Conservation (phyloP, 2,113 vertebrate genomes). For the Ahaetulla prasina region DNA sequence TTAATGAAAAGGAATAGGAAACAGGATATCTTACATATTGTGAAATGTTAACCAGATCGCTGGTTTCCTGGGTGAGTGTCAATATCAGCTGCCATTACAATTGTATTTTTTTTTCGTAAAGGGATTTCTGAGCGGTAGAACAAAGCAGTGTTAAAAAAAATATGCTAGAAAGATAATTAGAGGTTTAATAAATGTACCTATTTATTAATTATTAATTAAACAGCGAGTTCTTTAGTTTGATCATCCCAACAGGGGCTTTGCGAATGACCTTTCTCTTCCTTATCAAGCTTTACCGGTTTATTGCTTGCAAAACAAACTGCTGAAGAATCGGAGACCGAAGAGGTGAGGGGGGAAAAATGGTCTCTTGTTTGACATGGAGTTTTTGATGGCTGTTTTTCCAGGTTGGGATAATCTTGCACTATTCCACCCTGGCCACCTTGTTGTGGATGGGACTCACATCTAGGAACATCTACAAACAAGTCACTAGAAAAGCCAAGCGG, state of each 20-base stretch:
- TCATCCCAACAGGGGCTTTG: neutral
- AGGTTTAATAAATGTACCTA: neutral
- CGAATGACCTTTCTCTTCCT: neutral
- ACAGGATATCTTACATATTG: neutral
- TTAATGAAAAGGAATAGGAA: neutral
- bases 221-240: neutral
- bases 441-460: conserved; percentile 95
- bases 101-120: neutral
- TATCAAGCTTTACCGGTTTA: neutral
- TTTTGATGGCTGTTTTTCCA: conserved; percentile 51
- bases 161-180: neutral
- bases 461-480: conserved; percentile 96
- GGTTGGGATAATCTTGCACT: conserved; percentile 96
- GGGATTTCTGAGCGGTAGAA: neutral
- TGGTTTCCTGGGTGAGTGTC: neutral
- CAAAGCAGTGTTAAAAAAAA: neutral
- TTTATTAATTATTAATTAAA: too few relatives aligned
- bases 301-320: neutral
- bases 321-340: neutral
- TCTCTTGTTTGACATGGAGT: neutral
- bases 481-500: conserved; percentile 89
- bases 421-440: conserved; percentile 91
- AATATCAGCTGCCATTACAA: neutral
- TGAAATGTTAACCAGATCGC: neutral
- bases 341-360: neutral